These are phyloP conservation scores for Silurus lanzhouensis DNA, from an alignment of 2,797 vertebrate species.

Conservation along the genomic window DNA sequence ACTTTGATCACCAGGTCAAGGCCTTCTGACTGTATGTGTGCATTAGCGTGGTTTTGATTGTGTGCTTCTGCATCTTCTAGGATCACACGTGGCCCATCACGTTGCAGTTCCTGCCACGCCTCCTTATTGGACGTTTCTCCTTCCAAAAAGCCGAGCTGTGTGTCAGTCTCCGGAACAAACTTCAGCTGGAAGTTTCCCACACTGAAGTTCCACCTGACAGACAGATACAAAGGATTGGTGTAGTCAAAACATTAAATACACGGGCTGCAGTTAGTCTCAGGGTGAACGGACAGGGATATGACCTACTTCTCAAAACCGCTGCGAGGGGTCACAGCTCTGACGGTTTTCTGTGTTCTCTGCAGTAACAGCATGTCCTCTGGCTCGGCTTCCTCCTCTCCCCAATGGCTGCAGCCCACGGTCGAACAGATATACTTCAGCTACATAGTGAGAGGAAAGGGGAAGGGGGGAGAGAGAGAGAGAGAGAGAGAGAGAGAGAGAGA, in stretches of 20 bases:
- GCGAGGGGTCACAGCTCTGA: constrained; percentile 91
- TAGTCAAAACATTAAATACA: background rate
- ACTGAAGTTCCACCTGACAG: constrained; percentile 96
- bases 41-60: constrained; percentile 56
- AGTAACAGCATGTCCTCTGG: constrained; percentile 88
- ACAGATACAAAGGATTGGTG: constrained; percentile 2
- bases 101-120: constrained; percentile 70
- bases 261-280: background rate
- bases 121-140: constrained; percentile 74
- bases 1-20: constrained; percentile 92
- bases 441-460: constrained; percentile 7
- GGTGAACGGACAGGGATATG: background rate
- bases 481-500: constrained; percentile 25
- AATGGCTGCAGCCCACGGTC: constrained; percentile 88
- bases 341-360: constrained; percentile 95
- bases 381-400: constrained; percentile 85
- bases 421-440: constrained; percentile 97
- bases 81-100: constrained; percentile 82
- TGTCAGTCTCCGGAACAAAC: constrained; percentile 84
- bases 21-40: constrained; percentile 76
- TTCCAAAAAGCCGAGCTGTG: constrained; percentile 86
- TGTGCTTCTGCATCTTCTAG: constrained; percentile 72
- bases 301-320: constrained; percentile 93
- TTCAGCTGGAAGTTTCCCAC: constrained; percentile 96
- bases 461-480: background rate